These are phyloP conservation scores for Leptonema lineaticorne DNA, from an alignment of 1,140 invertebrate genomes.

Conservation along the genomic window DNA sequence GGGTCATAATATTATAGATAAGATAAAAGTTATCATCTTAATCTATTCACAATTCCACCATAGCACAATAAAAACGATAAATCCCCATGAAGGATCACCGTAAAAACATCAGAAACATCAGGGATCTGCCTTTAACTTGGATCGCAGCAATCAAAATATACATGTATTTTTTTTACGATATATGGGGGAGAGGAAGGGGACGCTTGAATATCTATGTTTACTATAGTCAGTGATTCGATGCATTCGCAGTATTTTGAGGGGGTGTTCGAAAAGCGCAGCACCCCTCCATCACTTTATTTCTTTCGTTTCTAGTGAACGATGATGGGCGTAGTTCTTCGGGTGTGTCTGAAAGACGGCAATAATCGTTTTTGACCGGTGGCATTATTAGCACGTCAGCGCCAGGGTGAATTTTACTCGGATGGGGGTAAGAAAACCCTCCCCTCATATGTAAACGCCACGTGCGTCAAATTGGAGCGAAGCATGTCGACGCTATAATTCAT, in stretches of 20 bases:
- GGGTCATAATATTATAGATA: too few relatives aligned
- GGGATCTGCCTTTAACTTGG: too few relatives aligned
- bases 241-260: background rate
- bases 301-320: background rate
- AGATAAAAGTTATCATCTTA: too few relatives aligned
- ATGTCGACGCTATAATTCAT: slow-evolving; percentile 38
- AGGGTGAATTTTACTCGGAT: slow-evolving; percentile 1
- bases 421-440: background rate
- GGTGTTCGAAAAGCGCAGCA: background rate
- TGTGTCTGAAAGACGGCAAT: background rate
- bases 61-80: too few relatives aligned
- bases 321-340: too few relatives aligned
- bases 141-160: too few relatives aligned
- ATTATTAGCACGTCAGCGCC: slow-evolving; percentile 28
- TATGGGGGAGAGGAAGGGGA: background rate
- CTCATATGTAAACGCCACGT: slow-evolving; percentile 37
- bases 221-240: background rate
- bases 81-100: too few relatives aligned
- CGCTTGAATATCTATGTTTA: background rate
- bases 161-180: too few relatives aligned
- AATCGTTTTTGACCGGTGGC: slow-evolving; percentile 29
- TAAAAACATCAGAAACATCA: too few relatives aligned
- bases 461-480: slow-evolving; percentile 36
- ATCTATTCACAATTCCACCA: too few relatives aligned
- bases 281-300: background rate